A percentile compares a stretch with the other conserved stretches of the same genome.
Evolutionary conservation across 2,888 invertebrate genomes (phyloP).

Genomic region (Stratiomys singularior): DNA sequence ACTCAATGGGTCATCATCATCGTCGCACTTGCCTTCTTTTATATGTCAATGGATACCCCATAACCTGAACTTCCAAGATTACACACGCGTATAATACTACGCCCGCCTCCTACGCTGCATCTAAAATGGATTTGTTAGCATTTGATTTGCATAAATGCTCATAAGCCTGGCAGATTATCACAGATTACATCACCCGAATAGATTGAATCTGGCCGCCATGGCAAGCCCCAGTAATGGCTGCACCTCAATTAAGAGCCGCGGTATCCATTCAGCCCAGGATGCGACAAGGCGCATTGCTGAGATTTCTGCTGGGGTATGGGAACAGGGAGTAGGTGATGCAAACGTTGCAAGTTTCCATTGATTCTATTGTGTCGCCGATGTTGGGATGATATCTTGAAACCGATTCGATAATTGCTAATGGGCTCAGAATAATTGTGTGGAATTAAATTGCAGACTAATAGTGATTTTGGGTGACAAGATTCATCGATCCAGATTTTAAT

Average conservation of each 20-base stretch:
- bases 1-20: no score
- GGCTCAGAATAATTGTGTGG: background rate
- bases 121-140: slow-evolving; percentile 22
- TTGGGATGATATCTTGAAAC: background rate
- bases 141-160: slow-evolving; percentile 42
- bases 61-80: no score
- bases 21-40: no score
- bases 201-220: slow-evolving; percentile 23
- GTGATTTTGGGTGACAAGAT: no score
- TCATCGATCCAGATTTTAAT: no score
- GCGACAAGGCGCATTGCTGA: no score
- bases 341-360: background rate
- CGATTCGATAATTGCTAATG: background rate
- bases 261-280: background rate
- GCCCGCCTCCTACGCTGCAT: background rate
- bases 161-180: slow-evolving; percentile 35
- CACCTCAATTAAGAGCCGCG: background rate
- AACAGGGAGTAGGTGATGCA: background rate
- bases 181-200: slow-evolving; percentile 40
- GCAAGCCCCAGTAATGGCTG: background rate
- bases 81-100: no score
- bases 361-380: background rate
- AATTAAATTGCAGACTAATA: background rate
- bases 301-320: background rate
- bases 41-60: no score